A percentile compares a stretch with the other conserved stretches of the same genome.
These are phyloP conservation scores for Andrena cerasifolii DNA, from an alignment of 1,140 invertebrate species.

Conservation along the genomic window DNA sequence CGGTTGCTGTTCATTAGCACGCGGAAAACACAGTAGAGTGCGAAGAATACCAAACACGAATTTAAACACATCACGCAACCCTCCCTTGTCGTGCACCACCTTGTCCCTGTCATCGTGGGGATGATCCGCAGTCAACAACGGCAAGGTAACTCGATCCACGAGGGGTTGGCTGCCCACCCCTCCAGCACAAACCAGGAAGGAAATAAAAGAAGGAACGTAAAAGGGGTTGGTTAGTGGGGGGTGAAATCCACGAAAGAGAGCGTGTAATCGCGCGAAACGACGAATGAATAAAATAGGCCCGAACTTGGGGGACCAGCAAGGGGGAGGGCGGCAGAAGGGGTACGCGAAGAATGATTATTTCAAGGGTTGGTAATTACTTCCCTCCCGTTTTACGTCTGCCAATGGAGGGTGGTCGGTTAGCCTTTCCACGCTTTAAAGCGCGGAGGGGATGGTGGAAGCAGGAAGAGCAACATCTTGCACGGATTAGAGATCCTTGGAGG, in stretches of 20 bases:
- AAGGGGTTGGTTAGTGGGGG: neutral
- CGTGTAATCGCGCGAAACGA: slow-evolving; percentile 16
- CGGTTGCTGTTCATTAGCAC: too few species aligned
- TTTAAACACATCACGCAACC: too few species aligned
- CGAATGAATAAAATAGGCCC: slow-evolving; percentile 24
- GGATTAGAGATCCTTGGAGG: slow-evolving; percentile 65
- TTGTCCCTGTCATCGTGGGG: too few species aligned
- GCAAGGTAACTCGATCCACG: neutral
- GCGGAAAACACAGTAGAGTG: neutral
- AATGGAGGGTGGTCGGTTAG: slow-evolving; percentile 46
- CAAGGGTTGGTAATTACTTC: slow-evolving; percentile 73
- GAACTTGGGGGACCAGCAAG: neutral
- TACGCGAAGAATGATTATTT: slow-evolving; percentile 66
- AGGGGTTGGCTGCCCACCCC: neutral
- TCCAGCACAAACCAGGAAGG: too few species aligned
- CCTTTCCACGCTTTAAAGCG: slow-evolving; percentile 44
- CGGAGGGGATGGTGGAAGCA: neutral
- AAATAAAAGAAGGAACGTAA: neutral
- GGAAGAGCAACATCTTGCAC: slow-evolving; percentile 71
- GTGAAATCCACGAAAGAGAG: neutral
- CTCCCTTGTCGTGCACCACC: too few species aligned
- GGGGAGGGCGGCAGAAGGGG: too few species aligned
- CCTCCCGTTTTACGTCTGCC: slow-evolving; percentile 59
- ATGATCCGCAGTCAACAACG: neutral
- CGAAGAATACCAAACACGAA: too few species aligned